phyloP scores from a whole-genome alignment of 2,888 invertebrate genomes.

The Napeogenes inachia region DNA sequence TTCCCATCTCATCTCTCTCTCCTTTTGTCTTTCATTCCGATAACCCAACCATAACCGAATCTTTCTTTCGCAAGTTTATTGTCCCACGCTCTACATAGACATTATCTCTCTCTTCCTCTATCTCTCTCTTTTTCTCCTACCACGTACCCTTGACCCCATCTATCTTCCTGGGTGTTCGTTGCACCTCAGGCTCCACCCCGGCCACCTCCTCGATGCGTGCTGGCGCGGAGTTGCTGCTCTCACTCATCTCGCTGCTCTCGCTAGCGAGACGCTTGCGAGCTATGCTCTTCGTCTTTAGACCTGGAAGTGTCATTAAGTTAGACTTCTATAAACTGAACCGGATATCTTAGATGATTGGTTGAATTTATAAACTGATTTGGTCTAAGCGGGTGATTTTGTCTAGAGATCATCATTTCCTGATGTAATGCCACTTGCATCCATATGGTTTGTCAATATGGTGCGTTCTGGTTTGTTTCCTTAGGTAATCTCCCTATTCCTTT shows the following conservation, averaged over 20 bases:
- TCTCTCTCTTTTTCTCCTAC: neutral
- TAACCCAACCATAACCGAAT: too few species aligned
- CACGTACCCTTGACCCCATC: slow-evolving; percentile 69
- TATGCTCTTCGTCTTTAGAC: slow-evolving; percentile 46
- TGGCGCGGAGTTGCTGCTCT: slow-evolving; percentile 65
- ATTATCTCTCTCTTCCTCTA: neutral
- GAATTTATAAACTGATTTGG: too few species aligned
- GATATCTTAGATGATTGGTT: too few species aligned
- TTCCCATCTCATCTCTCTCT: too few species aligned
- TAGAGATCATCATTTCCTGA: too few species aligned
- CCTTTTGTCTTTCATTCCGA: too few species aligned
- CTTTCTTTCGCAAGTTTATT: neutral
- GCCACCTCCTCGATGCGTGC: slow-evolving; percentile 62
- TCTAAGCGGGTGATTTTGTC: too few species aligned
- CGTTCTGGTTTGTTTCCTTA: too few species aligned
- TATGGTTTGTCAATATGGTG: too few species aligned
- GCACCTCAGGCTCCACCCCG: slow-evolving; percentile 75
- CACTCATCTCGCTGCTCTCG: slow-evolving; percentile 68
- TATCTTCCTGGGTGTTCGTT: slow-evolving; percentile 70
- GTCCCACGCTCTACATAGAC: neutral
- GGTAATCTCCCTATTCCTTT: too few species aligned
- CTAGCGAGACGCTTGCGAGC: slow-evolving; percentile 59
- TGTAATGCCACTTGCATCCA: too few species aligned
- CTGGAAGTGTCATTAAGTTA: slow-evolving; percentile 32
- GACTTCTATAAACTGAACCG: too few species aligned